Base-by-base conservation (phyloP, 2,113 vertebrate genomes). In the Hemiprocne comata region DNA sequence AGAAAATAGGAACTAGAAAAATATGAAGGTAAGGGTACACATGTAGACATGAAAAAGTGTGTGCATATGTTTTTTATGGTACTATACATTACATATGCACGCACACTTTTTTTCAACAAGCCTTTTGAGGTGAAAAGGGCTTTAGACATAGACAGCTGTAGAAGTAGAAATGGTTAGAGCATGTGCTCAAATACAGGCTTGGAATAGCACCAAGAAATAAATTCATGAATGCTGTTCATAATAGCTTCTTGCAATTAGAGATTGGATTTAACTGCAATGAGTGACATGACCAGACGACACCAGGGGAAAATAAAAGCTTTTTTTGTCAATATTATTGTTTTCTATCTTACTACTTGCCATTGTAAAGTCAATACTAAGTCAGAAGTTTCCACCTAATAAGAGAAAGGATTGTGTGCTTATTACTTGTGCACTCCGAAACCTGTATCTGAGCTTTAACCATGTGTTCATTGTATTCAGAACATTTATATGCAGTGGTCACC, bases 221-320 rank as follows among this genome's bases (percentile, higher is more conserved):
- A 87, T 85, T 87, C 36, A 75, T n/a, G 58, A 87, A 92, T 78
- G 57, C 51, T 87, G 51, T 69, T 93, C 66, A 33, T 69, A 85
- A 88, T 85, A 34, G 42, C 40, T 80, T 85, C 25, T 51, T 85
- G 74, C 67, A 91, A 85, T 73, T 87, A 95, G 66, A 89, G 54
- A 51, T 46, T 87, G 58, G 33, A 82, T 95, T 85, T 76, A 89
- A 57, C 70, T 57, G 15, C 1, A 5, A n/a, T 90, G 71, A 94
- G 18, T 89, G 78, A 91, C 91, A 80, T 51, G 64, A 76, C 58
- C 71, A 89, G 90, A 76, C 83, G 81, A 97, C 85, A 93, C 73
- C 13, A 61, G 60, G 46, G 58, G 36, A 77, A 94, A 87, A 89
- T 70, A 87, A 95, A 93, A 96, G 69, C 74, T 95, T 71, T 91